These are phyloP conservation scores for Alligator mississippiensis DNA, from an alignment of 2,113 vertebrate species.

Conservation along the genomic window DNA sequence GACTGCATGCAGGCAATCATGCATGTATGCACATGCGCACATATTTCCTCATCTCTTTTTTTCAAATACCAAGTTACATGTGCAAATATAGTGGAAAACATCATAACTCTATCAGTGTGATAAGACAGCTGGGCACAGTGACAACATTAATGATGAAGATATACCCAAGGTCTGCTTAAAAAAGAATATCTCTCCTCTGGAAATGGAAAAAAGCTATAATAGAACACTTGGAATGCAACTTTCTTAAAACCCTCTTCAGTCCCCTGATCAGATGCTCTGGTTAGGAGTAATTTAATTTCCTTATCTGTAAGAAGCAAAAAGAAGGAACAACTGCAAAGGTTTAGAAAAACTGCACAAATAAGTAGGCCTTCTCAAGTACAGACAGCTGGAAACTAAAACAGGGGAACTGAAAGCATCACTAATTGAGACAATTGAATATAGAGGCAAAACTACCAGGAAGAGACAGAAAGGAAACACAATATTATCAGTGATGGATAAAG, in stretches of 20 bases:
- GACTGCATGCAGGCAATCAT: background rate
- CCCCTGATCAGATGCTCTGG: background rate
- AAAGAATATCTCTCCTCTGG: background rate
- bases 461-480: constrained; percentile 64
- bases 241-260: background rate
- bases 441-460: constrained; percentile 35
- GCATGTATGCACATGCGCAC: background rate
- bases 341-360: constrained; percentile 6
- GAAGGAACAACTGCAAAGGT: background rate
- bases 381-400: constrained; percentile 42
- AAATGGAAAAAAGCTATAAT: background rate
- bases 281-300: background rate
- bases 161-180: background rate
- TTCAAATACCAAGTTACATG: background rate
- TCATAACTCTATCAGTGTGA: background rate
- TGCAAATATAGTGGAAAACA: background rate
- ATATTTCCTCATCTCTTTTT: background rate
- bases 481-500: constrained; percentile 49
- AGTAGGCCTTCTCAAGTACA: constrained; percentile 5
- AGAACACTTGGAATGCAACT: background rate
- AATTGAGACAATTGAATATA: constrained; percentile 39
- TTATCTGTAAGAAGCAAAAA: background rate
- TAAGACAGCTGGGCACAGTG: background rate
- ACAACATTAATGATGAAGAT: background rate
- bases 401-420: constrained; percentile 48